phyloP scores from a whole-genome alignment of 2,888 invertebrate species.

The Polydrusus cervinus region DNA sequence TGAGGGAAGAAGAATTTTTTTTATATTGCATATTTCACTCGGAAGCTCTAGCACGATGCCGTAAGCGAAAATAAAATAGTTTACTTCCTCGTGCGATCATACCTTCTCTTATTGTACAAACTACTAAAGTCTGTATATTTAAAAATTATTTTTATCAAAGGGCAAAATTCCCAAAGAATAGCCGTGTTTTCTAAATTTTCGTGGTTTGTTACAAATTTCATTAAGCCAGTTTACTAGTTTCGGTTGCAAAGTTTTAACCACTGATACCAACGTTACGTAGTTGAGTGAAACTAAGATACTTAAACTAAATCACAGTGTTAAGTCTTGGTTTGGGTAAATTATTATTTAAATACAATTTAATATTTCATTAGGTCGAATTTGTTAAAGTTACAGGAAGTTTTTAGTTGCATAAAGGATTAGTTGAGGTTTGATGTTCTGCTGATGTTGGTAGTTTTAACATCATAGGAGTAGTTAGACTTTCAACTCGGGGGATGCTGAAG shows the following conservation, averaged over 20 bases:
- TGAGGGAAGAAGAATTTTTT: too few species aligned
- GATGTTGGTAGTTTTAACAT: too few species aligned
- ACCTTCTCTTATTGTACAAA: too few species aligned
- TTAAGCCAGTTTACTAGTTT: conserved; percentile 7
- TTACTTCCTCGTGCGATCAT: too few species aligned
- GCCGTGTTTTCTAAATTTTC: not conserved
- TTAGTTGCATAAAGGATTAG: not conserved
- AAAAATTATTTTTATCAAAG: too few species aligned
- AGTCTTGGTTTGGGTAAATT: not conserved
- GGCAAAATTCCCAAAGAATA: not conserved
- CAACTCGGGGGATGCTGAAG: too few species aligned
- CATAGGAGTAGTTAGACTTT: too few species aligned
- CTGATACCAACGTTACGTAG: not conserved
- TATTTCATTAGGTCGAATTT: not conserved
- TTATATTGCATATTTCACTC: too few species aligned
- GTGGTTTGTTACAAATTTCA: conserved; percentile 10
- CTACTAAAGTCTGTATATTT: too few species aligned
- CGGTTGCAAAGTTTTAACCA: conserved; percentile 3
- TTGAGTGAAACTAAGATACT: not conserved
- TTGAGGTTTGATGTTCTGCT: too few species aligned
- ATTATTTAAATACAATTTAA: not conserved
- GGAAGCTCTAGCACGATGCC: too few species aligned
- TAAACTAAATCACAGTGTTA: conserved; percentile 5
- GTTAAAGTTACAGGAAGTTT: not conserved
- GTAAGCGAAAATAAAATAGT: too few species aligned